phyloP scores from a whole-genome alignment of 2,888 invertebrate species.

The Cylindroiulus punctatus region DNA sequence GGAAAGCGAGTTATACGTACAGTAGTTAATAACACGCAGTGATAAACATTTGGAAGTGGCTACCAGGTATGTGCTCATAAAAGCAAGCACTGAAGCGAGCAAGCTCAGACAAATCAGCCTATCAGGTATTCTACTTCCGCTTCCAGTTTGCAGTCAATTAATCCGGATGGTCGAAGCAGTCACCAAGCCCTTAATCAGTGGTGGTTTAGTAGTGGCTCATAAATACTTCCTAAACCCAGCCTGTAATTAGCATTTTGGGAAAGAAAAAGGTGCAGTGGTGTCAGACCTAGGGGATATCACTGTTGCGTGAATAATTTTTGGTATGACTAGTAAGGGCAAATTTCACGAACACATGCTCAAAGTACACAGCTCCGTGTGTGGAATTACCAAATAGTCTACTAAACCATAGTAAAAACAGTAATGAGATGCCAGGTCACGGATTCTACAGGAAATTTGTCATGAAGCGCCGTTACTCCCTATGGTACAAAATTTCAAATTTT shows the following conservation, averaged over 20 bases:
- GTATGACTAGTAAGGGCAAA: too few species aligned
- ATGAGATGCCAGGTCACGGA: background rate
- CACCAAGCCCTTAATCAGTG: background rate
- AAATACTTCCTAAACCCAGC: background rate
- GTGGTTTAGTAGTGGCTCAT: background rate
- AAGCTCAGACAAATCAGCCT: background rate
- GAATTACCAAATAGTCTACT: too few species aligned
- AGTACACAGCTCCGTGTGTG: too few species aligned
- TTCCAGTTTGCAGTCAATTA: background rate
- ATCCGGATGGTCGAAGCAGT: background rate
- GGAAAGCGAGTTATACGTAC: background rate
- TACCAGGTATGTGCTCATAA: background rate
- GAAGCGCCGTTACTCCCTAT: background rate
- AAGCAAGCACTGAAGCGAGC: background rate
- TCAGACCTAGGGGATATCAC: background rate
- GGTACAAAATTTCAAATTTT: background rate
- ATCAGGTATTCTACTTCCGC: background rate
- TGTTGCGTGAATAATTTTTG: too few species aligned
- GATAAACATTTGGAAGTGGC: background rate
- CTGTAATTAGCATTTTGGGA: background rate
- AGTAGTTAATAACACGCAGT: background rate
- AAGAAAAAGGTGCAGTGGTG: background rate
- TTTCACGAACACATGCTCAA: too few species aligned
- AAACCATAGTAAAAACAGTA: too few species aligned
- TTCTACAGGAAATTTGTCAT: background rate